phyloP scores from a whole-genome alignment of 1,140 invertebrate species.

The Hestina assimilis region DNA sequence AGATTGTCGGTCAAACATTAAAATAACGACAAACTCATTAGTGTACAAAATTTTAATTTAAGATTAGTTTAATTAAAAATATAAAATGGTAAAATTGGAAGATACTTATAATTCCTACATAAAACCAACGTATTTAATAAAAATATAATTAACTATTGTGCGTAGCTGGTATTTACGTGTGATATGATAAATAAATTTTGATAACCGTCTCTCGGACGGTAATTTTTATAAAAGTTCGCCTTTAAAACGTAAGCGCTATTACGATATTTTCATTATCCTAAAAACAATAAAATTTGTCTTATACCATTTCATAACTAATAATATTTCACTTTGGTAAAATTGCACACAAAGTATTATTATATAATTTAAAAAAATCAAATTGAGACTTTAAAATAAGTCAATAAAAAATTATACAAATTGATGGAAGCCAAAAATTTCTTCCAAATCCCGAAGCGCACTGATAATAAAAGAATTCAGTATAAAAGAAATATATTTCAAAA shows the following conservation, averaged over 20 bases:
- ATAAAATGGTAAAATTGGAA: not conserved
- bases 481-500: conserved; percentile 4
- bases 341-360: conserved; percentile 8
- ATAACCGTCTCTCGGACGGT: not conserved
- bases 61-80: not conserved
- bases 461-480: not conserved
- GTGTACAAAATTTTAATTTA: not conserved
- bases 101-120: not conserved
- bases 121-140: no score
- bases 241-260: no score
- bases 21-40: not conserved
- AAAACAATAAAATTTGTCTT: no score
- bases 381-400: not conserved
- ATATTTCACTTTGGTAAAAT: conserved; percentile 5
- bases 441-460: not conserved
- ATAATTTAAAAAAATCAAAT: no score
- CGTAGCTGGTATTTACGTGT: not conserved
- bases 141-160: no score
- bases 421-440: not conserved
- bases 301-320: not conserved
- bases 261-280: no score
- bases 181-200: not conserved
- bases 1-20: no score
- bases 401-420: not conserved
- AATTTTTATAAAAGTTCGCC: not conserved